These are phyloP conservation scores for Aphidius colemani DNA, from an alignment of 2,888 invertebrate genomes.

Conservation along the genomic window DNA sequence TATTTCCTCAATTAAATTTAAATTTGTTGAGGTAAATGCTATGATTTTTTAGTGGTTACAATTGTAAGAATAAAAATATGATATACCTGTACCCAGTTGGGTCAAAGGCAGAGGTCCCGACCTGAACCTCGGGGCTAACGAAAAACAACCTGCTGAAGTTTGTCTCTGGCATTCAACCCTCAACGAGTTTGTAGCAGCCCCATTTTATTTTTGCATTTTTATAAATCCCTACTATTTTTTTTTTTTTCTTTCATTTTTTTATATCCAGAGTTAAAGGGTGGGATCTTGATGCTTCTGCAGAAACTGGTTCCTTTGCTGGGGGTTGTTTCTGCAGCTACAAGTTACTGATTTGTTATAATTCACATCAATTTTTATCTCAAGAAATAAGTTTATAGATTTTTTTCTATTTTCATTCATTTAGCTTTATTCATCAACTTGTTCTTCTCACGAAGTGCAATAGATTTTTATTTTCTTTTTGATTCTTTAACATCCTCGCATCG, in stretches of 20 bases:
- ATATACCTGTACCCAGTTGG: slow-evolving; percentile 43
- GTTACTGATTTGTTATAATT: slow-evolving; percentile 18
- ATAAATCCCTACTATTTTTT: slow-evolving; percentile 19
- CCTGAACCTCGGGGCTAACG: slow-evolving; percentile 37
- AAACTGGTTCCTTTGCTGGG: slow-evolving; percentile 47
- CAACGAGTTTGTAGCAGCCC: slow-evolving; percentile 18
- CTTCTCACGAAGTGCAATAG: slow-evolving; percentile 34
- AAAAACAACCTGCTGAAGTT: slow-evolving; percentile 46
- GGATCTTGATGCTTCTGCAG: slow-evolving; percentile 36
- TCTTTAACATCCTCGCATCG: background rate
- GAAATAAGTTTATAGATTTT: background rate
- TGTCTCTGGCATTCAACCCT: slow-evolving; percentile 29
- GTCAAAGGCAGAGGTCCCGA: slow-evolving; percentile 51
- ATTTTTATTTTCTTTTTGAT: too few species aligned
- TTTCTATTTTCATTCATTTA: slow-evolving; percentile 19
- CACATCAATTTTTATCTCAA: slow-evolving; percentile 8
- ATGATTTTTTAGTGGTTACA: too few species aligned
- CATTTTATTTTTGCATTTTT: slow-evolving; percentile 31
- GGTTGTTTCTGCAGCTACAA: slow-evolving; percentile 34
- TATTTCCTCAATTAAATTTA: too few species aligned
- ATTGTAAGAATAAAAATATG: too few species aligned
- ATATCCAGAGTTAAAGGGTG: background rate
- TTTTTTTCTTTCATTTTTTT: slow-evolving; percentile 18
- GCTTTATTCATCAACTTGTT: slow-evolving; percentile 50
- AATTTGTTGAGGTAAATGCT: too few species aligned